Percentiles rank a stretch among this genome's conserved stretches.
Conservation (phyloP, 2,113 vertebrate genomes). For the Dendropsophus ebraccatus region DNA sequence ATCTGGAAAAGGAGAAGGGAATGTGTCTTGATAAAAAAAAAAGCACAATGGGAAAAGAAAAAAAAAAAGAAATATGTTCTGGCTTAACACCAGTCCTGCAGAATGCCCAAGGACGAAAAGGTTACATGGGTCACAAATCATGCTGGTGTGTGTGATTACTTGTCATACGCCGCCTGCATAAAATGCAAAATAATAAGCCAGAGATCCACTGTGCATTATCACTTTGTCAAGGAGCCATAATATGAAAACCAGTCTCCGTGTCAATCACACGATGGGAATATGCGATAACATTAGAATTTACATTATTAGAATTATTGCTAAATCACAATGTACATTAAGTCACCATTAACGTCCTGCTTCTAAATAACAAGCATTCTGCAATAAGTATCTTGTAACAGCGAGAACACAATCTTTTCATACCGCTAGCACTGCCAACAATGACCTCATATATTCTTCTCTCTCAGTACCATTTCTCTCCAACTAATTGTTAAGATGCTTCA, state of each 20-base stretch:
- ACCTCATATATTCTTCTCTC: background rate
- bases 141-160: slow-evolving; percentile 32
- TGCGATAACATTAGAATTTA: background rate
- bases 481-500: background rate
- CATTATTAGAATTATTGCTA: background rate
- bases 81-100: slow-evolving; percentile 1
- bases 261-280: background rate
- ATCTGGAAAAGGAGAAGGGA: slow-evolving; percentile 19
- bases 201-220: slow-evolving; percentile 16
- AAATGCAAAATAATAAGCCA: slow-evolving; percentile 4
- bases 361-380: background rate
- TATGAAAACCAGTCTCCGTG: background rate
- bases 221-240: background rate
- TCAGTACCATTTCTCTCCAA: background rate
- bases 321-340: background rate
- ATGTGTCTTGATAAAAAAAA: slow-evolving; percentile 4
- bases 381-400: background rate
- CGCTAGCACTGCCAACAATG: background rate
- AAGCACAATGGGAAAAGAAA: background rate
- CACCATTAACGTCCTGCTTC: background rate
- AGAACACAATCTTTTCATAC: background rate
- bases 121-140: slow-evolving; percentile 32
- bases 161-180: slow-evolving; percentile 23
- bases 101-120: slow-evolving; percentile 22
- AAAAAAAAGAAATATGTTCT: slow-evolving; percentile 19